Evolutionary conservation across 2,888 invertebrate species (phyloP).

Genomic region (Trimorus sp.): DNA sequence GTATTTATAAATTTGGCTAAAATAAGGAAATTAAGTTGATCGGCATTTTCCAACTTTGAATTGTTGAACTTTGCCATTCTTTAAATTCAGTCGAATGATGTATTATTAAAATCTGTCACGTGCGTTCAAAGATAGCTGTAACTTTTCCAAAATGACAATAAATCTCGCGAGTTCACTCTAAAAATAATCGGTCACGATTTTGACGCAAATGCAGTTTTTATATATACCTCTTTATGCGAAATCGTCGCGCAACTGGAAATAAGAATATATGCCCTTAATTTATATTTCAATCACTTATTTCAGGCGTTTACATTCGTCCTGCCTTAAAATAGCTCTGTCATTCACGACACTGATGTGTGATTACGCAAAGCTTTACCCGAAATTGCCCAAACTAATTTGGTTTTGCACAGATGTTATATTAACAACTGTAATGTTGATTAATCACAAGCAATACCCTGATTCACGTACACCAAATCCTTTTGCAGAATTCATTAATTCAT

Average conservation of each 20-base stretch:
- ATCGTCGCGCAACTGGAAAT: no score
- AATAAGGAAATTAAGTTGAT: no score
- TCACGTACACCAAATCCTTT: not conserved
- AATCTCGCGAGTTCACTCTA: no score
- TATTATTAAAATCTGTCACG: no score
- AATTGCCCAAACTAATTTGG: conserved; percentile 22
- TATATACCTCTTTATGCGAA: no score
- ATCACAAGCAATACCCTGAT: not conserved
- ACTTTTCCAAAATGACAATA: no score
- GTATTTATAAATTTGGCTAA: no score
- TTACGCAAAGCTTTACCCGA: conserved; percentile 10
- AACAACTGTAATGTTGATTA: conserved; percentile 25
- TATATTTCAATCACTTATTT: not conserved
- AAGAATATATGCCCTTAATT: not conserved
- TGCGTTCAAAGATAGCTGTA: no score
- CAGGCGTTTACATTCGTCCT: not conserved
- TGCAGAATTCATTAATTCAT: no score
- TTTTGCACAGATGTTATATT: conserved; percentile 10
- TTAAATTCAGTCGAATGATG: no score
- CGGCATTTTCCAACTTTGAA: not conserved
- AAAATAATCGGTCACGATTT: no score
- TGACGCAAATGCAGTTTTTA: no score
- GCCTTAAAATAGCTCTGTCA: conserved; percentile 17
- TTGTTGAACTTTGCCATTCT: not conserved
- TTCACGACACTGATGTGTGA: conserved; percentile 2